Conservation (phyloP, 2,113 vertebrate genomes). For the Gobius niger region DNA sequence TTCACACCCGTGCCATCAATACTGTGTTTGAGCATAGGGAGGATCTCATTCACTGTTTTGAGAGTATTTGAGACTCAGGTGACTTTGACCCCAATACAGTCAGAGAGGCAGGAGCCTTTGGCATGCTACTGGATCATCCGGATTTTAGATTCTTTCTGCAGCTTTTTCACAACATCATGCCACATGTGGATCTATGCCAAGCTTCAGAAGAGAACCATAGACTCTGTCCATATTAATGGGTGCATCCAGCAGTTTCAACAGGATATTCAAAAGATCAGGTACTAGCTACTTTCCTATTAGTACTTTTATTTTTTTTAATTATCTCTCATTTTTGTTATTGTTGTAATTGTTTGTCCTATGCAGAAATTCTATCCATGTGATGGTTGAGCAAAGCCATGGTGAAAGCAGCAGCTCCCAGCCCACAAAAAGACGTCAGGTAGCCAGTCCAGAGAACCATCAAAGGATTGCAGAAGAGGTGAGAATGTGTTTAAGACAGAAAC, state of each 20-base stretch:
- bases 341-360: neutral
- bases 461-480: neutral
- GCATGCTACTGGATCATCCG: constrained; percentile 7
- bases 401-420: neutral
- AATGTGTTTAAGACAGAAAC: neutral
- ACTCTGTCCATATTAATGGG: neutral
- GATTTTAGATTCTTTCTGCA: constrained; percentile 21
- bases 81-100: constrained; percentile 12
- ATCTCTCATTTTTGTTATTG: neutral
- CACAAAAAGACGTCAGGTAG: neutral
- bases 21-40: constrained; percentile 13
- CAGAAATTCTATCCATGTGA: neutral
- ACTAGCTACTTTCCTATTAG: neutral
- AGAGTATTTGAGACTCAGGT: constrained; percentile 14
- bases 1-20: neutral
- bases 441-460: neutral
- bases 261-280: neutral
- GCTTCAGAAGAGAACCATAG: constrained; percentile 24
- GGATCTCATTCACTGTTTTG: constrained; percentile 14
- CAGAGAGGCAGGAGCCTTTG: constrained; percentile 12
- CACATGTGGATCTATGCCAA: constrained; percentile 27
- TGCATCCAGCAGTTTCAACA: neutral
- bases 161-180: constrained; percentile 28
- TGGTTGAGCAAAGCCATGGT: neutral
- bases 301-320: neutral